phyloP scores from a whole-genome alignment of 1,140 invertebrate genomes.

The Theocolax elegans region DNA sequence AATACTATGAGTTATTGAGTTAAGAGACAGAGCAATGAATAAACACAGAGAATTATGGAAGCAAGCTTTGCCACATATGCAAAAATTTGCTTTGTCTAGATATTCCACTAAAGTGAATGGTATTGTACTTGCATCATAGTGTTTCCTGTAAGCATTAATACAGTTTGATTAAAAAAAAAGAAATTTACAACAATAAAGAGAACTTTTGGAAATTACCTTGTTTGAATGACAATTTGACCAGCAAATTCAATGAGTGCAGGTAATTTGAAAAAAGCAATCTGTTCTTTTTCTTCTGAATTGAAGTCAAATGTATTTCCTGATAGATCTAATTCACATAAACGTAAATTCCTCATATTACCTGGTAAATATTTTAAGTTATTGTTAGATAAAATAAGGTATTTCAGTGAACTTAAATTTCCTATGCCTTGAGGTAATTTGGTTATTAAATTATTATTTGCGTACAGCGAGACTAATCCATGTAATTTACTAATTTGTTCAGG shows the following conservation, averaged over 20 bases:
- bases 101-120: constrained; percentile 71
- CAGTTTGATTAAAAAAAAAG: too few relatives aligned
- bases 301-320: constrained; percentile 67
- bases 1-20: constrained; percentile 62
- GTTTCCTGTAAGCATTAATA: constrained; percentile 55
- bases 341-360: constrained; percentile 68
- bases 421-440: constrained; percentile 63
- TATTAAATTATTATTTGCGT: constrained; percentile 68
- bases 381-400: constrained; percentile 66
- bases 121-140: constrained; percentile 71
- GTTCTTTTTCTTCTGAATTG: too few relatives aligned
- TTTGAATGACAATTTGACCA: constrained; percentile 53
- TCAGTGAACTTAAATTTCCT: constrained; percentile 59
- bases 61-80: constrained; percentile 72
- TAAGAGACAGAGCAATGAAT: constrained; percentile 60
- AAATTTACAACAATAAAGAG: too few relatives aligned
- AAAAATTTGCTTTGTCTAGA: constrained; percentile 72
- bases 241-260: constrained; percentile 52
- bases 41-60: constrained; percentile 65
- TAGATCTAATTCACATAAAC: constrained; percentile 69
- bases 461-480: constrained; percentile 68
- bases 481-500: constrained; percentile 74
- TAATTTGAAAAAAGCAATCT: too few relatives aligned
- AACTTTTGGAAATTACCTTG: constrained; percentile 63
- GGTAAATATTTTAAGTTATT: constrained; percentile 67